Percentiles rank a stretch among this genome's conserved stretches.
Conservation (phyloP, 1,140 invertebrate species). For the Neuroterus valhalla region DNA sequence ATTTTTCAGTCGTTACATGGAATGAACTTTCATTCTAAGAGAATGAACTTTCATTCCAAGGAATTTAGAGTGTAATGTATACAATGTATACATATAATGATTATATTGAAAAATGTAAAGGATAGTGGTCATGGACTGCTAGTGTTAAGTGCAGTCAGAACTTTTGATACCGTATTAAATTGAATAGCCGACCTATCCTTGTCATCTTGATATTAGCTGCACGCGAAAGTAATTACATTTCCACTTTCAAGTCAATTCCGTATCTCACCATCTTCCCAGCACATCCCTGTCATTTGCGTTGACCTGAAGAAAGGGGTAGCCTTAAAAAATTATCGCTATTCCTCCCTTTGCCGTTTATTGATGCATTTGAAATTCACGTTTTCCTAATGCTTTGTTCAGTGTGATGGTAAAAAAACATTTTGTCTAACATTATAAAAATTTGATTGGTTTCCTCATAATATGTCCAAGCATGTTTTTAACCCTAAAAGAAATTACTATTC, state of each 20-base stretch:
- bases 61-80: no score
- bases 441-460: no score
- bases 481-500: no score
- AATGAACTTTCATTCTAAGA: no score
- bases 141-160: background rate
- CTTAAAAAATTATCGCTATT: conserved; percentile 12
- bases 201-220: conserved; percentile 43
- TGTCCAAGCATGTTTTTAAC: no score
- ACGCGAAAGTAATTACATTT: conserved; percentile 58
- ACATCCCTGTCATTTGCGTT: conserved; percentile 50
- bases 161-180: background rate
- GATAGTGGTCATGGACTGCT: background rate
- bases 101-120: background rate
- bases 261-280: conserved; percentile 48
- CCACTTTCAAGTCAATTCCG: conserved; percentile 57
- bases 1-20: no score
- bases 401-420: background rate
- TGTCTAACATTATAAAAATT: background rate
- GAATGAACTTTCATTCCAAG: no score
- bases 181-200: conserved; percentile 12
- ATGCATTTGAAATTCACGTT: background rate
- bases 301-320: conserved; percentile 8
- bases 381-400: no score
- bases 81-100: no score
- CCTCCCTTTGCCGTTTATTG: background rate